phyloP scores from a whole-genome alignment of 2,888 invertebrate species.

The Agonopterix heracliana region DNA sequence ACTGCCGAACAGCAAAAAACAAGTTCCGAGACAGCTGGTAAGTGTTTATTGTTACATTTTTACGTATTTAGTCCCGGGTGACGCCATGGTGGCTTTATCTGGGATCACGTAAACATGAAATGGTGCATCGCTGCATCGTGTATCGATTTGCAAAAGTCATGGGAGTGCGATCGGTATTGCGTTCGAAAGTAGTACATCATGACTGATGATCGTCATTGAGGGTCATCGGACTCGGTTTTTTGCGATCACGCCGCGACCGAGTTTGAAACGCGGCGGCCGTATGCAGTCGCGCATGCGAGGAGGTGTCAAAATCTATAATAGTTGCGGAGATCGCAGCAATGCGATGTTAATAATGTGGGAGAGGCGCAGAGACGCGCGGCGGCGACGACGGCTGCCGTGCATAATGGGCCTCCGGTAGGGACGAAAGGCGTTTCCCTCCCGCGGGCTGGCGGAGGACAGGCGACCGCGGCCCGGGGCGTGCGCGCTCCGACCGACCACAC shows the following conservation, averaged over 20 bases:
- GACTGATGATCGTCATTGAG: slow-evolving; percentile 40
- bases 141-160: slow-evolving; percentile 67
- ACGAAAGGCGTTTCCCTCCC: slow-evolving; percentile 69
- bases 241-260: slow-evolving; percentile 65
- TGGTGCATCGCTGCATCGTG: slow-evolving; percentile 76
- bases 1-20: slow-evolving; percentile 76
- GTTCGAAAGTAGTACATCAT: slow-evolving; percentile 28
- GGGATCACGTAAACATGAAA: slow-evolving; percentile 80
- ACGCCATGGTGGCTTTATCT: slow-evolving; percentile 80
- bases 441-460: slow-evolving; percentile 38
- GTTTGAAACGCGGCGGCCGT: slow-evolving; percentile 73
- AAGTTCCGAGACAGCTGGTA: slow-evolving; percentile 78
- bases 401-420: slow-evolving; percentile 47
- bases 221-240: slow-evolving; percentile 64
- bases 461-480: slow-evolving; percentile 43
- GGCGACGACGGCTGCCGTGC: slow-evolving; percentile 44
- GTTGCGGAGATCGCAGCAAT: slow-evolving; percentile 56
- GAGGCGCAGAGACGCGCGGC: slow-evolving; percentile 37
- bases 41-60: slow-evolving; percentile 73
- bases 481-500: slow-evolving; percentile 59
- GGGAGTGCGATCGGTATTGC: slow-evolving; percentile 33
- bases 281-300: slow-evolving; percentile 75
- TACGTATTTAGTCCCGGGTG: slow-evolving; percentile 76
- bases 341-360: slow-evolving; percentile 43
- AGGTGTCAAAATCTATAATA: slow-evolving; percentile 74